These are phyloP conservation scores for Drosophila neoperkinsi DNA, from an alignment of 2,888 invertebrate species.

Conservation along the genomic window DNA sequence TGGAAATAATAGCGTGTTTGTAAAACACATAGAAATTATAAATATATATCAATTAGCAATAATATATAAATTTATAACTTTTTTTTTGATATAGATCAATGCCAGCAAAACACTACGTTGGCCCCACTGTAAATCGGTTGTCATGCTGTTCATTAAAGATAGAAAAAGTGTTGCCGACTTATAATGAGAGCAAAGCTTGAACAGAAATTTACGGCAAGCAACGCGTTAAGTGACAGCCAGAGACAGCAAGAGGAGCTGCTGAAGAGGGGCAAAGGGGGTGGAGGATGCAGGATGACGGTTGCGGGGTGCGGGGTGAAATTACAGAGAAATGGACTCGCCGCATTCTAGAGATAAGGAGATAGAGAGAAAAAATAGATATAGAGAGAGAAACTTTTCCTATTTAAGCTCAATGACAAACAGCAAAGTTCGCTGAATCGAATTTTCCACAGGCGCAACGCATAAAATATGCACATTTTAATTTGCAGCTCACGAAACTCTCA, in stretches of 20 bases:
- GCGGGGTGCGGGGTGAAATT: neutral
- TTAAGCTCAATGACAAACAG: slow-evolving; percentile 61
- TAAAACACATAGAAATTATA: neutral
- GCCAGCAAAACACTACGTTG: neutral
- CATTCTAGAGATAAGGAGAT: neutral
- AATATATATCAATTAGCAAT: neutral
- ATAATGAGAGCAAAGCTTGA: slow-evolving; percentile 73
- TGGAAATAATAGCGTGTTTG: too few species aligned
- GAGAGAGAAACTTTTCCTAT: slow-evolving; percentile 46
- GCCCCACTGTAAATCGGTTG: slow-evolving; percentile 31
- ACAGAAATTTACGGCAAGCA: slow-evolving; percentile 60
- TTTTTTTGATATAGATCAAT: neutral
- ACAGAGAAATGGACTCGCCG: slow-evolving; percentile 27
- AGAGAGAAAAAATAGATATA: neutral
- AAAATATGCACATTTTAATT: slow-evolving; percentile 65
- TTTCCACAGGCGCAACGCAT: slow-evolving; percentile 30
- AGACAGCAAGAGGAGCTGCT: slow-evolving; percentile 8
- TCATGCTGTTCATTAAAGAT: slow-evolving; percentile 55
- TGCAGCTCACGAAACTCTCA: slow-evolving; percentile 33
- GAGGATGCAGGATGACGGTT: neutral
- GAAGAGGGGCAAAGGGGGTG: neutral
- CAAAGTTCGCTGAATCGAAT: slow-evolving; percentile 52
- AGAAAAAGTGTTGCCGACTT: slow-evolving; percentile 69
- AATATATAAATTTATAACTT: neutral
- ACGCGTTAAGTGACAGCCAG: slow-evolving; percentile 49